phyloP scores from a whole-genome alignment of 1,140 invertebrate species.

The Trichomalopsis sarcophagae region DNA sequence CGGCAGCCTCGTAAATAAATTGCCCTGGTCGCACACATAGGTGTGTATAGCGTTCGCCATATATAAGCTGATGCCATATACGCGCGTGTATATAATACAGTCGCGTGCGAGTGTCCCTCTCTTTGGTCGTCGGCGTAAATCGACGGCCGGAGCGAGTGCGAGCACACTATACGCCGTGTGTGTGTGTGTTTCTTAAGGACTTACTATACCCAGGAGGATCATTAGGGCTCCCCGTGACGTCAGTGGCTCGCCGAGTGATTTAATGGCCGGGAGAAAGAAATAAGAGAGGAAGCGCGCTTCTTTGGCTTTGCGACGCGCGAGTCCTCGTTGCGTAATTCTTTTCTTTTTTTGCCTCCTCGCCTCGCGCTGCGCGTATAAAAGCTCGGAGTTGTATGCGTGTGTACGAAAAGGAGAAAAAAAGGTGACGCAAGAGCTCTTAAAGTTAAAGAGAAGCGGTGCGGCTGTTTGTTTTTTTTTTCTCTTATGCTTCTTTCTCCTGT shows the following conservation, averaged over 20 bases:
- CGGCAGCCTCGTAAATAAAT: slow-evolving; percentile 26
- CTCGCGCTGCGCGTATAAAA: not conserved
- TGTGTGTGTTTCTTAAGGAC: slow-evolving; percentile 9
- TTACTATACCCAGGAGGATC: slow-evolving; percentile 25
- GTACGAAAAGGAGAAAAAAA: too few species aligned
- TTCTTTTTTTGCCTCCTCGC: not conserved
- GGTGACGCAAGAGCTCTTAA: not conserved
- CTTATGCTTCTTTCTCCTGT: too few species aligned
- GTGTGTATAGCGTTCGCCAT: too few species aligned
- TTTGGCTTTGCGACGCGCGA: not conserved
- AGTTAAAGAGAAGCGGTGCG: not conserved
- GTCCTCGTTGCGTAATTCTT: not conserved
- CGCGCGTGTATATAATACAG: not conserved
- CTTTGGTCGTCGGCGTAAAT: not conserved
- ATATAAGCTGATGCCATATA: not conserved
- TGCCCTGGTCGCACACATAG: not conserved
- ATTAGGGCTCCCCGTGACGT: slow-evolving; percentile 27
- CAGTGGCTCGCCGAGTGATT: slow-evolving; percentile 20
- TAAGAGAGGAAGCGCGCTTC: not conserved
- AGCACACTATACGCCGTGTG: not conserved
- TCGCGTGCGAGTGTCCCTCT: not conserved
- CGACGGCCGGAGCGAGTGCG: not conserved
- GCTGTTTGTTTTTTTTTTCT: not conserved
- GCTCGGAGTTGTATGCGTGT: too few species aligned
- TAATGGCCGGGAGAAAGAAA: slow-evolving; percentile 7